phyloP scores from a whole-genome alignment of 2,113 vertebrate species.

The Lamprotornis superbus region DNA sequence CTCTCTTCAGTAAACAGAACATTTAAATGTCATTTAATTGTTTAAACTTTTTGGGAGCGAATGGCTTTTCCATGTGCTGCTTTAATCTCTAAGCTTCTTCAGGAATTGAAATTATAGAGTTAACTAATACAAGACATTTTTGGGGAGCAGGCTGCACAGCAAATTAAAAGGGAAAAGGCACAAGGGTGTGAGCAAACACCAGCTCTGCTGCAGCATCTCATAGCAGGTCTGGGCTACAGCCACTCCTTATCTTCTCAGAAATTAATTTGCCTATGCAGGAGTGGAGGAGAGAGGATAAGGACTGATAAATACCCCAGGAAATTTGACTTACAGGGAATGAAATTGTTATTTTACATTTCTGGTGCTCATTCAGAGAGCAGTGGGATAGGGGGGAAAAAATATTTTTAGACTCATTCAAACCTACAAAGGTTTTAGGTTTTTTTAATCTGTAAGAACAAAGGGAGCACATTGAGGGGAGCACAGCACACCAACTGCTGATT shows the following conservation, averaged over 20 bases:
- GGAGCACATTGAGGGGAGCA: not conserved
- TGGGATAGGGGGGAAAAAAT: not conserved
- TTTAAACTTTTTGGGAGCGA: rapidly evolving
- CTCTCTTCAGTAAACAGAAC: not conserved
- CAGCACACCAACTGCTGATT: not conserved
- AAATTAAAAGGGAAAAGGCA: not conserved
- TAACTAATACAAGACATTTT: not conserved
- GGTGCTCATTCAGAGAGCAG: not conserved
- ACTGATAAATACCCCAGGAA: not conserved
- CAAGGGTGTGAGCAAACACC: not conserved
- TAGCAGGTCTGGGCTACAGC: not conserved
- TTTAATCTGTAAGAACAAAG: conserved; percentile 24
- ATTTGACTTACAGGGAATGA: conserved; percentile 1
- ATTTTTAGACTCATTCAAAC: not conserved
- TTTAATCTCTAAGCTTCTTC: not conserved
- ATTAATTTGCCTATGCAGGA: not conserved
- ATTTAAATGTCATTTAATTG: not conserved
- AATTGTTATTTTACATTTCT: not conserved
- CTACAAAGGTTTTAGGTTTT: not conserved
- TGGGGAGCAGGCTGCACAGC: not conserved
- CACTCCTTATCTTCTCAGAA: not conserved
- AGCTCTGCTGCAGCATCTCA: not conserved
- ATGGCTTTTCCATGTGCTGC: not conserved
- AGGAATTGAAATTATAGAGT: not conserved
- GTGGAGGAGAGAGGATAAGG: not conserved